Percentiles rank a stretch among this genome's conserved stretches.
Conservation (phyloP, 2,888 invertebrate species). For the Tinea pellionella region DNA sequence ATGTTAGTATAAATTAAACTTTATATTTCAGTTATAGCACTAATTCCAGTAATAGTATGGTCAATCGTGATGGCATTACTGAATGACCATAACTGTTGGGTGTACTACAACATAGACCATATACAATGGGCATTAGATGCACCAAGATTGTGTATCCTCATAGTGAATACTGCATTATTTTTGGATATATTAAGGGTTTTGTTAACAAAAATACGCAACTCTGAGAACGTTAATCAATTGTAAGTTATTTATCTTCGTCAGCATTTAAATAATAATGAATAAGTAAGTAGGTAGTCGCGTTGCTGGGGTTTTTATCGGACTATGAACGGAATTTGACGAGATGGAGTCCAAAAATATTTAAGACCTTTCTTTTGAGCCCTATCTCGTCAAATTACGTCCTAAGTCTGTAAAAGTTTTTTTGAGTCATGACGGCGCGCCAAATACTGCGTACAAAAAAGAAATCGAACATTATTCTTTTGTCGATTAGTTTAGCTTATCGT, state of each 20-base stretch:
- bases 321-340: no score
- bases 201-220: constrained; percentile 70
- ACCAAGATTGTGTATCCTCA: constrained; percentile 67
- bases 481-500: no score
- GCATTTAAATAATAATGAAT: constrained; percentile 3
- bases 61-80: constrained; percentile 54
- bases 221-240: constrained; percentile 61
- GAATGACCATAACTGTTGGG: constrained; percentile 71
- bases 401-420: no score
- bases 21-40: constrained; percentile 42
- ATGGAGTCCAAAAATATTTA: no score
- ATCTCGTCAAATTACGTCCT: no score
- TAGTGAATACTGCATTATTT: constrained; percentile 70
- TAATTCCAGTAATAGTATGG: constrained; percentile 69
- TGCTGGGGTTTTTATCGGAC: no score
- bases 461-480: no score
- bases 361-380: no score
- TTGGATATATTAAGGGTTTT: constrained; percentile 74
- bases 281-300: no score
- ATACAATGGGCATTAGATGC: constrained; percentile 73
- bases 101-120: constrained; percentile 61
- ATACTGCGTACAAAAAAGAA: no score
- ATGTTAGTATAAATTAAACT: no score
- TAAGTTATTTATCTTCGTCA: constrained; percentile 31
- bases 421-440: no score